Evolutionary conservation across 2,888 invertebrate genomes (phyloP), one percentile per base, ranked within the genome.

Genomic region (Boloria euphrosyne): DNA sequence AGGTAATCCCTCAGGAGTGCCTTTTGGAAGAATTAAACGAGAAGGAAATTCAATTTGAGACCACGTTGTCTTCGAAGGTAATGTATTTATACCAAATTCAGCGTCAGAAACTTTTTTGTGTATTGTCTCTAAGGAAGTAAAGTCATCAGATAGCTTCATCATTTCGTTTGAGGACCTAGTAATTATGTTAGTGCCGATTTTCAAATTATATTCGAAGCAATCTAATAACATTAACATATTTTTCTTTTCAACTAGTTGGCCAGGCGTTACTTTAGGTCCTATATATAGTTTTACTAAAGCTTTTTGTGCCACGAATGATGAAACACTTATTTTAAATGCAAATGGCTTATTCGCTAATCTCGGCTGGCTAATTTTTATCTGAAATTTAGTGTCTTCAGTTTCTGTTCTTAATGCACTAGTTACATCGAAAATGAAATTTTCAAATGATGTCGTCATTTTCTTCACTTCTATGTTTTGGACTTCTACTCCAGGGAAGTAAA

Each of bases 261-360:
- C 93, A 49, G 93, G 93, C 77, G 94, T 93, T 72, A 93, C 92
- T 85, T 95, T 95, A 4, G 96, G 96, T 66, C 95, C 96, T 47
- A 96, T 80, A 89, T 94, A 96, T 52, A 95, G 86, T 75, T 95
- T 94, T 13, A 96, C 85, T 46, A 94, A 84, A 14, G 93, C 95
- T 78, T 94, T 94, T 71, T 90, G 90, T 3, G 89, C 79, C 47
- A 94, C 93, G 52, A 94, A 91, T 31, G 95, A 93, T 17, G 93
- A 89, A 49, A 96, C 89, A 58, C 93, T 92, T 52, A 96, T 86
- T 79, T 94, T 94, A 73, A 95, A 91, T 67, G 90, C 91, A 89
- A 96, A 96, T 7, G 95, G 94, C 74, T 96, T 95, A 85, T 96
- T 95, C 80, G 94, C 95, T 62, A 96, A 86, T 76, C 96, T 94